A percentile compares a stretch with the other conserved stretches of the same genome.
These are phyloP conservation scores for Anser brachyrhynchus DNA, from an alignment of 2,113 vertebrate species.

Conservation along the genomic window DNA sequence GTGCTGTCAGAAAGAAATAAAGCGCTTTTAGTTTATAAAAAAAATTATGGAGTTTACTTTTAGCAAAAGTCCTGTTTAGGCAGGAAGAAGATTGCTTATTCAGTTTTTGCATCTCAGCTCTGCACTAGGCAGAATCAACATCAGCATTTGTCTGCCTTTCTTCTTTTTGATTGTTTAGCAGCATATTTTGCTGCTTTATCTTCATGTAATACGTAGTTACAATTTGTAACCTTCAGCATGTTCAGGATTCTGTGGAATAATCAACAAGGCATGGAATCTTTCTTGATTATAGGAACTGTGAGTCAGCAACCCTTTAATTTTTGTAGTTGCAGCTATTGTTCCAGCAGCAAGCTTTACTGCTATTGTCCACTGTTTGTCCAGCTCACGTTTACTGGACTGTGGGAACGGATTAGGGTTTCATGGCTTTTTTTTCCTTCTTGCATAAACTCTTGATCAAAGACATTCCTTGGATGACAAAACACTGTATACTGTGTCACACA, in stretches of 20 bases:
- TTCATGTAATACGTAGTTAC: not conserved
- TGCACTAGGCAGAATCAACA: not conserved
- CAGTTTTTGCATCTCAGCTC: not conserved
- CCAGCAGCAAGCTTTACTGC: constrained; percentile 73
- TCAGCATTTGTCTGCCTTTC: not conserved
- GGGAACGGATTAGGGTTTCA: constrained; percentile 91
- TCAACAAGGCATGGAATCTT: constrained; percentile 15
- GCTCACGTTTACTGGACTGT: constrained; percentile 85
- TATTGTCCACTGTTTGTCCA: constrained; percentile 83
- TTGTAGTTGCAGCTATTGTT: constrained; percentile 74
- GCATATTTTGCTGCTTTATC: not conserved
- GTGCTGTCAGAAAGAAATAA: not conserved
- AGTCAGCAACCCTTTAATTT: constrained; percentile 77
- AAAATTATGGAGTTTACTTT: not conserved
- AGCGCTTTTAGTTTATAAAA: not conserved
- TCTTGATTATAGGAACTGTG: constrained; percentile 67
- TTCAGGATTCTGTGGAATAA: constrained; percentile 39
- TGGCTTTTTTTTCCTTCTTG: constrained; percentile 75
- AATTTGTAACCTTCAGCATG: constrained; percentile 38
- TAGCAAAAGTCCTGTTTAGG: not conserved
- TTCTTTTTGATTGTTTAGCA: not conserved
- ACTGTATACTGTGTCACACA: constrained; percentile 81
- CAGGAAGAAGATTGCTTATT: not conserved
- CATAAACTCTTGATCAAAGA: constrained; percentile 88
- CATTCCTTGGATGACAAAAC: constrained; percentile 91